These are phyloP conservation scores for Spodoptera frugiperda DNA, from an alignment of 1,140 invertebrate genomes.

Conservation along the genomic window DNA sequence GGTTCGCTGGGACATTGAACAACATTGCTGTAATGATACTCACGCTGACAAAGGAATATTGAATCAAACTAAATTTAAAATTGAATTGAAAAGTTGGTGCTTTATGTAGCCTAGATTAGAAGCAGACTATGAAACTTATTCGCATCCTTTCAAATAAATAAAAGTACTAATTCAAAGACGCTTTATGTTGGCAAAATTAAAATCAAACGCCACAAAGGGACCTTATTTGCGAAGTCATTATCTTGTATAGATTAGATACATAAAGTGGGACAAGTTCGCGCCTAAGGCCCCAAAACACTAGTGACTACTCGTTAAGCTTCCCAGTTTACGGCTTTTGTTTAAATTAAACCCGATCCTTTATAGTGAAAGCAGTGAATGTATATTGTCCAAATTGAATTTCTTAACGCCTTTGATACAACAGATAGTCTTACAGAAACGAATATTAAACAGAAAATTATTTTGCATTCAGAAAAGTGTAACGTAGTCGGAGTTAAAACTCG, in stretches of 20 bases:
- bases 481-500: constrained; percentile 31
- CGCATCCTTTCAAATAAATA: no score
- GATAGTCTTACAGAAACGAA: constrained; percentile 29
- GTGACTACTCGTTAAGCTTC: constrained; percentile 55
- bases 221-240: constrained; percentile 56
- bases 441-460: constrained; percentile 29
- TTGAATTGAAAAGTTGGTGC: not conserved
- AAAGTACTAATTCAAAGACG: not conserved
- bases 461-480: constrained; percentile 27
- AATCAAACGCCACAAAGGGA: constrained; percentile 24
- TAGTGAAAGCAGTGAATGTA: constrained; percentile 49
- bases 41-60: no score
- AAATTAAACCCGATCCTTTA: constrained; percentile 54
- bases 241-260: constrained; percentile 55
- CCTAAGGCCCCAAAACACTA: constrained; percentile 31
- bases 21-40: no score
- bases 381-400: constrained; percentile 54
- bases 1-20: no score
- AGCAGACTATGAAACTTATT: no score
- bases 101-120: no score
- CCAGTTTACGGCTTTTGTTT: constrained; percentile 59
- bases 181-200: constrained; percentile 13
- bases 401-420: constrained; percentile 19
- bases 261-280: constrained; percentile 52
- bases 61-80: not conserved